Evolutionary conservation across 2,888 invertebrate species (phyloP).

Genomic region (Mimachlamys varia): DNA sequence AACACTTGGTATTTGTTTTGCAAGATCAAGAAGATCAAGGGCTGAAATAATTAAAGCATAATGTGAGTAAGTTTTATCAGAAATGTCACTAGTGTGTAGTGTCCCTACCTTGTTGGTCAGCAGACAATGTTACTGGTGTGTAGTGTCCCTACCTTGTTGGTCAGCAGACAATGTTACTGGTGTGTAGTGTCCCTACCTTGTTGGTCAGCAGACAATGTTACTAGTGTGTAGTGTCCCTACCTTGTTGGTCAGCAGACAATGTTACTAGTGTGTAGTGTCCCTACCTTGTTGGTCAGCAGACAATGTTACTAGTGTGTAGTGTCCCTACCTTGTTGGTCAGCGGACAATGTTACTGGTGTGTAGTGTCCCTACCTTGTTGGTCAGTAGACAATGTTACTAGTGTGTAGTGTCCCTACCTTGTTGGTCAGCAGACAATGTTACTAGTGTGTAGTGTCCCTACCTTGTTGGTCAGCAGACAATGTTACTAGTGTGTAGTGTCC

Average conservation of each 20-base stretch:
- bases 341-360: conserved; percentile 83
- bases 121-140: conserved; percentile 83
- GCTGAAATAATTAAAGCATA: too few species aligned
- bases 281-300: conserved; percentile 97
- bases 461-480: conserved; percentile 96
- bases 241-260: conserved; percentile 96
- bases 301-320: too few species aligned
- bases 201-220: conserved; percentile 91
- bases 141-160: conserved; percentile 91
- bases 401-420: conserved; percentile 88
- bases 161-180: conserved; percentile 88
- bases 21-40: too few species aligned
- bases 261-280: not conserved
- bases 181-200: conserved; percentile 88
- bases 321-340: conserved; percentile 95
- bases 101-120: conserved; percentile 95
- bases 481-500: not conserved
- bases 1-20: too few species aligned
- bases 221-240: conserved; percentile 80
- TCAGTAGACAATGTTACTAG: conserved; percentile 88
- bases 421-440: conserved; percentile 91
- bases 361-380: conserved; percentile 91
- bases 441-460: conserved; percentile 80
- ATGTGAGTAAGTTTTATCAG: too few species aligned
- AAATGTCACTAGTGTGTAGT: too few species aligned